These are phyloP conservation scores for Augochlora pura DNA, from an alignment of 1,140 invertebrate species.

Conservation along the genomic window DNA sequence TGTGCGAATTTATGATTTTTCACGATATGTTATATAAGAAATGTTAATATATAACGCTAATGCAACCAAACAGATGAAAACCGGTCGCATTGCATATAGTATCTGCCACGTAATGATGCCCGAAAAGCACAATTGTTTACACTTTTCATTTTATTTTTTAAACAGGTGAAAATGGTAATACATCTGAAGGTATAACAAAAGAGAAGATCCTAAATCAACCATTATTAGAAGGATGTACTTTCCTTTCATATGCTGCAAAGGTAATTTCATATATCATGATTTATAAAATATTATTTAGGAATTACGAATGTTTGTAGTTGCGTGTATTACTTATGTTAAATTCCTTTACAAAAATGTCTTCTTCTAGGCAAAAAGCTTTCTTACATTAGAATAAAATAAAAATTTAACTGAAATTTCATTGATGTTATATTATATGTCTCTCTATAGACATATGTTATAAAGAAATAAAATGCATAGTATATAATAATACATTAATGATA, in stretches of 20 bases:
- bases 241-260: constrained; percentile 84
- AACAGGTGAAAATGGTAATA: constrained; percentile 71
- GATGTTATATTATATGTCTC: neutral
- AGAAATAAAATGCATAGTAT: neutral
- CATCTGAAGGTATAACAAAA: constrained; percentile 74
- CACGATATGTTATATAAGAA: neutral
- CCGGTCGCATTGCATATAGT: neutral
- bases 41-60: neutral
- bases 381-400: too few species aligned
- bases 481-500: neutral
- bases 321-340: neutral
- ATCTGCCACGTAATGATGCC: neutral
- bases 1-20: constrained; percentile 30
- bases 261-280: constrained; percentile 67
- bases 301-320: too few species aligned
- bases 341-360: neutral
- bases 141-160: constrained; percentile 5
- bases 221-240: constrained; percentile 82
- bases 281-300: neutral
- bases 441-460: neutral
- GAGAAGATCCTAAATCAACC: constrained; percentile 81
- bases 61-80: neutral
- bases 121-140: neutral
- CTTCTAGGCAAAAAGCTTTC: neutral
- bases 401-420: too few species aligned